These are phyloP conservation scores for Liparis tanakae DNA, from an alignment of 2,797 vertebrate species.

Conservation along the genomic window DNA sequence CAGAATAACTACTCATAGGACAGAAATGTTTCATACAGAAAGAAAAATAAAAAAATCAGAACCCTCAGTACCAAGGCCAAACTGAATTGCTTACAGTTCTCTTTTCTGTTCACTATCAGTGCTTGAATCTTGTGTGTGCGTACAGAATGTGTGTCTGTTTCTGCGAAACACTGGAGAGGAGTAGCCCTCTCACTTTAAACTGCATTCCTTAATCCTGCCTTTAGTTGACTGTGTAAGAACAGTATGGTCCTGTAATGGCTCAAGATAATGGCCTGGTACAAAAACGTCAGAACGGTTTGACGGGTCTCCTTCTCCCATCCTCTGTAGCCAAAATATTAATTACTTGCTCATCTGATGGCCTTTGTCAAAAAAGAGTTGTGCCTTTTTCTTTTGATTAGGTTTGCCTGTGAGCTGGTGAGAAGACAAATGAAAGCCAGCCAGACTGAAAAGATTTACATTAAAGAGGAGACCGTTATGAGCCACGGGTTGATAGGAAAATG, in stretches of 20 bases:
- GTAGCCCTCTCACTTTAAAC: conserved; percentile 11
- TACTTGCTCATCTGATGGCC: conserved; percentile 26
- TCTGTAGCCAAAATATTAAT: not conserved
- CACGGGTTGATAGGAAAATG: conserved; percentile 16
- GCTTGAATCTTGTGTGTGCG: conserved; percentile 34
- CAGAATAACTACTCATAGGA: conserved; percentile 52
- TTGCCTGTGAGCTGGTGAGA: conserved; percentile 12
- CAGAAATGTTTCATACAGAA: conserved; percentile 59
- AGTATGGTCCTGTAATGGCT: conserved; percentile 28
- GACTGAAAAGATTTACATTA: conserved; percentile 3
- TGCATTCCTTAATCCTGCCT: conserved; percentile 40
- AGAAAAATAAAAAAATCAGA: conserved; percentile 42
- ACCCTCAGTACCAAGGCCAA: conserved; percentile 47
- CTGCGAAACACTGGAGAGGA: conserved; percentile 7
- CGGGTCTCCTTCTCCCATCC: conserved; percentile 4
- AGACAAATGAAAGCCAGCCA: conserved; percentile 24
- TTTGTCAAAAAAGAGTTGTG: conserved; percentile 17
- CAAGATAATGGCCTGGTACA: conserved; percentile 31
- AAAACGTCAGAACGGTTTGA: conserved; percentile 28
- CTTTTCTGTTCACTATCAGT: conserved; percentile 52
- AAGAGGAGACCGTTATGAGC: conserved; percentile 17
- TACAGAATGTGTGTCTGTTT: conserved; percentile 16
- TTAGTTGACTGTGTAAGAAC: conserved; percentile 16
- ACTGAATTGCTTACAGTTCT: conserved; percentile 51
- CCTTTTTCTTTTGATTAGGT: conserved; percentile 21